Percentiles rank a stretch among this genome's conserved stretches.
These are phyloP conservation scores for Amblyornis subalaris DNA, from an alignment of 2,113 vertebrate species.

Conservation along the genomic window DNA sequence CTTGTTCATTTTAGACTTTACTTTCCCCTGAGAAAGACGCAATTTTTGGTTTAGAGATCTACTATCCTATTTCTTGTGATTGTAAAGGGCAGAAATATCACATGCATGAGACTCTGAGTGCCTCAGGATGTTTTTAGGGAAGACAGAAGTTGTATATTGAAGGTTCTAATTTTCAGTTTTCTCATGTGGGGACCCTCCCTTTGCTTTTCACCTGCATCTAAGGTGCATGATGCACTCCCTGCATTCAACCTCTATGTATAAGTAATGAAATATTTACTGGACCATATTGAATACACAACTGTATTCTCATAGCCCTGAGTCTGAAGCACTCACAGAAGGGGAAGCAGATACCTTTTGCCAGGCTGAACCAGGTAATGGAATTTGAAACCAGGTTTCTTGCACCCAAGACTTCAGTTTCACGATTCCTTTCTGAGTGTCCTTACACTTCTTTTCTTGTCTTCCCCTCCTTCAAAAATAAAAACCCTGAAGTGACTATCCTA, in stretches of 20 bases:
- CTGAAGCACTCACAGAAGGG: background rate
- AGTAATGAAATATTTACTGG: constrained; percentile 9
- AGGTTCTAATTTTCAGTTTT: background rate
- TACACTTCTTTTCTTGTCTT: background rate
- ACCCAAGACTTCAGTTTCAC: background rate
- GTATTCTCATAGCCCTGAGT: background rate
- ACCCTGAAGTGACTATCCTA: background rate
- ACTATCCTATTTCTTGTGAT: background rate
- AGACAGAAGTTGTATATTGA: background rate
- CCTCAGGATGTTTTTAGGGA: background rate
- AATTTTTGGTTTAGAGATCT: background rate
- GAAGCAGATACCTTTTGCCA: background rate
- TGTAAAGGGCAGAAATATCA: background rate
- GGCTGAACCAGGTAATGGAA: background rate
- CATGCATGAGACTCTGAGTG: background rate
- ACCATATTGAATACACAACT: background rate
- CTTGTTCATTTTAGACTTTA: background rate
- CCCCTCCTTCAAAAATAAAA: background rate
- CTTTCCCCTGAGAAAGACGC: background rate
- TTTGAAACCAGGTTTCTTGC: background rate
- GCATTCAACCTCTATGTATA: background rate
- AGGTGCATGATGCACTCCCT: background rate
- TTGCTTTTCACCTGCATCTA: background rate
- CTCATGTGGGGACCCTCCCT: background rate
- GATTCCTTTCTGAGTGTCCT: background rate